Base-by-base conservation (phyloP, 2,888 invertebrate species). In the Pedicia rivosa region DNA sequence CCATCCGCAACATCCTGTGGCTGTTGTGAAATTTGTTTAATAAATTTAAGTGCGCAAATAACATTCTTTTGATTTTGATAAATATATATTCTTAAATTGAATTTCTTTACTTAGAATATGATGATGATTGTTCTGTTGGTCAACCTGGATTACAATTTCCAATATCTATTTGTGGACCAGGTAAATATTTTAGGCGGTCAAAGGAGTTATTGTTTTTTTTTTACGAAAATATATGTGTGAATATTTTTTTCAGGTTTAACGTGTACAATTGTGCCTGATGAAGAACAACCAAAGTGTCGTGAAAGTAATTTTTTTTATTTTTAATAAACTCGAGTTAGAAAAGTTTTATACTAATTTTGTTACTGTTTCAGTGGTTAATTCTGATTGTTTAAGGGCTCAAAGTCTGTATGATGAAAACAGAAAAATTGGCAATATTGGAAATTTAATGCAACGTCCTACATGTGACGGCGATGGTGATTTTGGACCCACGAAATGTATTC, bases 381-480 rank as follows among this genome's bases (percentile, higher is more conserved):
- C 47, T 2, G 29, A 36, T 25, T 51, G 49, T 17, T 44, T 43
- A 12, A 36, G 38, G 8, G 39, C 42, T 14, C 43, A 43, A 22
- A 43, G 42, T 10, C 47, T 62, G 1, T 78, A 63, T 46, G 73
- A 76, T 41, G 42, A 52, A 1, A 57, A 65, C 2, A 60, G 61
- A 37, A 44, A 48, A 4, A 44, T 43, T 1, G 75, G 73, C 0
- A 52, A 51, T 15, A 47, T 70, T 1, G 74, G 76, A 1, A 58
- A 64, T 2, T 51, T 71, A 46, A 68, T 73, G 50, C 52, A 64
- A 7, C 52, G 70, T 10, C 74, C 76, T 0, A 50, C 54, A 5
- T 81, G 79, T 49, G 73, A 78, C 48, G 67, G 63, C 2, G 69
- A 71, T 44, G 79, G 78, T 1, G 54, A 60, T n/a, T 77, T 59